Percentiles rank a stretch among this genome's conserved stretches.
Evolutionary conservation across 2,797 vertebrate species (phyloP).

Genomic region (Gymnodraco acuticeps): DNA sequence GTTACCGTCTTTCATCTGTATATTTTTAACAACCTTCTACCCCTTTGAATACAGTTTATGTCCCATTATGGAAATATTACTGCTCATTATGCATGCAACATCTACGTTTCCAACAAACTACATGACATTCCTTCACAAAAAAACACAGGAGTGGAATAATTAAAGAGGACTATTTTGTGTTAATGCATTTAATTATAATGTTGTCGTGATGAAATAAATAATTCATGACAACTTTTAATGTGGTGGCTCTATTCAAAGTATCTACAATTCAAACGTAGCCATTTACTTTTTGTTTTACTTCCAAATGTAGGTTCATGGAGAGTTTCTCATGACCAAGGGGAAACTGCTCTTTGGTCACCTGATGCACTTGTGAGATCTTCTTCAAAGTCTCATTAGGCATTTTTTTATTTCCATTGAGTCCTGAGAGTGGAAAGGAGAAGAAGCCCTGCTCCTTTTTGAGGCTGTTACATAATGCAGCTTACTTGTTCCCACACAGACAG

Average conservation of each 20-base stretch:
- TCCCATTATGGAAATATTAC: constrained; percentile 72
- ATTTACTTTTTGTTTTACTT: constrained; percentile 34
- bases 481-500: constrained; percentile 62
- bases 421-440: constrained; percentile 22
- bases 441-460: constrained; percentile 43
- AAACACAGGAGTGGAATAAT: constrained; percentile 75
- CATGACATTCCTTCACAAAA: constrained; percentile 70
- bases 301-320: constrained; percentile 56
- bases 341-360: constrained; percentile 28
- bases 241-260: constrained; percentile 44
- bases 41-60: constrained; percentile 51
- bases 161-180: constrained; percentile 74
- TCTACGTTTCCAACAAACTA: constrained; percentile 62
- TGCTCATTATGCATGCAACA: constrained; percentile 66
- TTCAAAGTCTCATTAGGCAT: constrained; percentile 38
- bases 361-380: constrained; percentile 41
- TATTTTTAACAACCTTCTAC: constrained; percentile 45
- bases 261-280: constrained; percentile 76
- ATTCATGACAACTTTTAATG: constrained; percentile 59
- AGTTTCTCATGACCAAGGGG: constrained; percentile 58
- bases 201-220: constrained; percentile 79
- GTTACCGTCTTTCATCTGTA: constrained; percentile 16
- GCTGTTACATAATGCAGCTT: constrained; percentile 70
- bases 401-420: constrained; percentile 47
- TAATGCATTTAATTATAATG: constrained; percentile 80